Evolutionary conservation across 2,797 vertebrate species (phyloP), one percentile per base, ranked within the genome.

Genomic region (Spinus olivaceus): DNA sequence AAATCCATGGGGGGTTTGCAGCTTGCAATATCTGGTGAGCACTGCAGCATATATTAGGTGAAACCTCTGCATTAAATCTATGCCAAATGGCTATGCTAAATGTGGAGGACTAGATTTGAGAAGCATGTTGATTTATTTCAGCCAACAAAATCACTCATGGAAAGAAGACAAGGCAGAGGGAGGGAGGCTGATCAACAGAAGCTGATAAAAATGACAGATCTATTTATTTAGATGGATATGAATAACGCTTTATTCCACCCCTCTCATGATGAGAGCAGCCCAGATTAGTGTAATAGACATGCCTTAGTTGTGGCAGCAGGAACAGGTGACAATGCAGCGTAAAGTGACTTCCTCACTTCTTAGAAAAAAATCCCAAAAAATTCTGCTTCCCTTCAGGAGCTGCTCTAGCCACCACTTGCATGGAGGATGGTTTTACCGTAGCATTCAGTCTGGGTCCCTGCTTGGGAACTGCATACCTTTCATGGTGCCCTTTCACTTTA

Each of bases 401-500:
- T 88, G 37, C n/a, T 88, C 6, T 54, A 33, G 24, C 13, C 46
- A 35, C 14, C 8, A 10, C 3, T 6, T 39, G 53, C 1, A 0
- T 35, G 47, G 17, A 42, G 22, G 9, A 37, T 61, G 19, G 37
- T 60, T 90, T 82, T 91, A 83, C 24, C 64, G 64, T 2, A 1
- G 14, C 27, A 57, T 76, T 92, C 73, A 53, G 50, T 32, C 30
- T 65, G 42, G 9, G 14, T 88, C 11, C 35, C 33, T 81, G 15
- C 53, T 88, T 78, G 28, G 27, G 27, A 30, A 49, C 41, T 73
- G 35, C 37, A 17, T 63, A 71, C 81, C 17, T 63, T 64, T 86
- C 33, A 64, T 86, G 4, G 12, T 79, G 46, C 42, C 86, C 35
- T 94, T 95, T 92, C 70, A 67, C 22, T 90, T 93, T 50, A 61